Conservation (phyloP, 1,140 invertebrate species). For the Adelges cooleyi region DNA sequence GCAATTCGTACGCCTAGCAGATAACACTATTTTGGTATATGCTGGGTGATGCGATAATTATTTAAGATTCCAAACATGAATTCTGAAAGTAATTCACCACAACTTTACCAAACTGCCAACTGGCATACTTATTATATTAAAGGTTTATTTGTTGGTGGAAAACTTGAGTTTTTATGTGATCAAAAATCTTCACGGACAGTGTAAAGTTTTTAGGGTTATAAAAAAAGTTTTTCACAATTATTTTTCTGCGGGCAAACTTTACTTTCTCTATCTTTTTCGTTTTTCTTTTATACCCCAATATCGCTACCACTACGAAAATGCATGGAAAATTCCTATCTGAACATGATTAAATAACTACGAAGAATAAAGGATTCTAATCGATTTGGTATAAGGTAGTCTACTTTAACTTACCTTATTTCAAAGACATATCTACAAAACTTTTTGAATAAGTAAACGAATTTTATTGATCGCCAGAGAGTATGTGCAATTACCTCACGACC, state of each 20-base stretch:
- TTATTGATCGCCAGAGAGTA: background rate
- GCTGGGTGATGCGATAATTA: slow-evolving; percentile 2
- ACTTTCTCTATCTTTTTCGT: background rate
- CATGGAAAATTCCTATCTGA: slow-evolving; percentile 3
- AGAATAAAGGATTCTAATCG: slow-evolving; percentile 1
- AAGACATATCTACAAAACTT: background rate
- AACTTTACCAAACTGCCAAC: slow-evolving; percentile 22
- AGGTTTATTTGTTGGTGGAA: slow-evolving; percentile 24
- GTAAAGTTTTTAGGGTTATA: slow-evolving; percentile 26
- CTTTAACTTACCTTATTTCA: slow-evolving; percentile 1
- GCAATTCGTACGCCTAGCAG: background rate
- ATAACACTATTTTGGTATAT: background rate
- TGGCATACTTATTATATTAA: slow-evolving; percentile 25
- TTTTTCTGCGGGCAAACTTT: slow-evolving; percentile 2
- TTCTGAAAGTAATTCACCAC: slow-evolving; percentile 1
- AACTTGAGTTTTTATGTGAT: slow-evolving; percentile 15
- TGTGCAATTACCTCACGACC: background rate
- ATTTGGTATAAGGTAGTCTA: slow-evolving; percentile 1
- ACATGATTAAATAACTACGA: background rate
- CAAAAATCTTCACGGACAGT: slow-evolving; percentile 17
- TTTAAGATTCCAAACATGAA: slow-evolving; percentile 26
- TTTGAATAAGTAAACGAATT: slow-evolving; percentile 24
- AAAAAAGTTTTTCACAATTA: slow-evolving; percentile 6
- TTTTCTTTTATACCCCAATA: slow-evolving; percentile 3
- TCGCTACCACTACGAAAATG: background rate